Conservation (phyloP, 2,888 invertebrate species). For the Melanostoma mellinum region DNA sequence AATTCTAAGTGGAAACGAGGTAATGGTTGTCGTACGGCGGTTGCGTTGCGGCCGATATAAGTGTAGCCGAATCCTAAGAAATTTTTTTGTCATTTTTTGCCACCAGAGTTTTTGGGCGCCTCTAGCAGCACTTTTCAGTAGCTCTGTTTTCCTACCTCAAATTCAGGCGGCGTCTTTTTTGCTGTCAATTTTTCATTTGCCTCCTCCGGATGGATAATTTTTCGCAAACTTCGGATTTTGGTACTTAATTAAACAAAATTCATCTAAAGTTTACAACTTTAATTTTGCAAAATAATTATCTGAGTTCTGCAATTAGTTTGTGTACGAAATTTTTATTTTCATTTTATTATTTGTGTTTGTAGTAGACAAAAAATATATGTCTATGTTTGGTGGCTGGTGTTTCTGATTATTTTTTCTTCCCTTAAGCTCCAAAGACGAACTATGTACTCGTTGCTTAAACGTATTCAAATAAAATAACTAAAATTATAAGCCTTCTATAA, state of each 20-base stretch:
- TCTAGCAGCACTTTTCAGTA: not conserved
- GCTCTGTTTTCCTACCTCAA: conserved; percentile 5
- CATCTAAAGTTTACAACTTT: not conserved
- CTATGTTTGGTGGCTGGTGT: too few species aligned
- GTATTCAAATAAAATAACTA: too few species aligned
- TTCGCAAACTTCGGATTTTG: conserved; percentile 47
- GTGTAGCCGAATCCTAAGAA: too few species aligned
- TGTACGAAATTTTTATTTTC: not conserved
- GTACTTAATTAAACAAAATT: conserved; percentile 33
- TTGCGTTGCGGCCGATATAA: too few species aligned
- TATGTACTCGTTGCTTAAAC: too few species aligned
- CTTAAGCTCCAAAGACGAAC: too few species aligned
- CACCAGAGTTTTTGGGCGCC: not conserved
- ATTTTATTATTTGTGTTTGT: not conserved
- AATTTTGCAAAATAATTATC: not conserved
- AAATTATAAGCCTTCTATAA: not conserved
- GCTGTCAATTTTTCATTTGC: conserved; percentile 44
- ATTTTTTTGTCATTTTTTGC: not conserved
- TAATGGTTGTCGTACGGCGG: too few species aligned
- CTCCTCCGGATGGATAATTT: conserved; percentile 29
- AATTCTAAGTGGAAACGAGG: too few species aligned
- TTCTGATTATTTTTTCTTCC: too few species aligned
- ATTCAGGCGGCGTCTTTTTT: conserved; percentile 20
- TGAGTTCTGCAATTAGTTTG: conserved; percentile 7
- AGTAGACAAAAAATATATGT: too few species aligned